Base-by-base conservation (phyloP, 2,888 invertebrate species). In the Sinopyrophorus schimmeli region DNA sequence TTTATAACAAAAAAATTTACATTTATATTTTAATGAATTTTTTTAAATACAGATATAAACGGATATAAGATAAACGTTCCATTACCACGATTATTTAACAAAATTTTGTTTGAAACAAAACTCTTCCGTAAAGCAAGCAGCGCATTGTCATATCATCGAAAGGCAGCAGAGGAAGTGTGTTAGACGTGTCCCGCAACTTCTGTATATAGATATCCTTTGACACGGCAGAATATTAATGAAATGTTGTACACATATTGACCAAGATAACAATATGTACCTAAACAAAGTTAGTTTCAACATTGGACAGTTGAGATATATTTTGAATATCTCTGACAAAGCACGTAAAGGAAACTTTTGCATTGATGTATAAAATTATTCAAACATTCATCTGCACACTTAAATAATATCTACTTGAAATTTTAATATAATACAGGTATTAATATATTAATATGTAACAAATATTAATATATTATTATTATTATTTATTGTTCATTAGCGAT, bases 251-350 rank as follows among this genome's bases (percentile, higher is more conserved):
- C 57, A 59, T 59, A 60, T 51, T 58, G 54, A 38, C 47, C 48
- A 38, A 50, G 54, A 57, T 53, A 59, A 58, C 58, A 50, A 47
- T 48, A 52, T 51, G 48, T 43, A 51, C 55, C 50, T 43, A 47
- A 56, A 57, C 58, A 57, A 59, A 59, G 57, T 59, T 57, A 59
- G 59, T 56, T 59, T 57, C 54, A 59, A 59, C 57, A 57, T 48
- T 51, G 56, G 48, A 53, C 49, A 52, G 54, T 42, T 43, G 53
- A 48, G 55, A 55, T 55, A 56, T 44, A 44, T 53, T 46, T 44
- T 35, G 47, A 51, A 54, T 51, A 54, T 55, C 52, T 47, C 44
- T 41, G 47, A 58, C 54, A 58, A 58, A 42, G 44, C 42, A 42
- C 24, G 42, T 26, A 30, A 47, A 24, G 28, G 21, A 15, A 5